A percentile compares a stretch with the other conserved stretches of the same genome.
phyloP scores from a whole-genome alignment of 2,888 invertebrate species.

The Himalopsyche japonica region DNA sequence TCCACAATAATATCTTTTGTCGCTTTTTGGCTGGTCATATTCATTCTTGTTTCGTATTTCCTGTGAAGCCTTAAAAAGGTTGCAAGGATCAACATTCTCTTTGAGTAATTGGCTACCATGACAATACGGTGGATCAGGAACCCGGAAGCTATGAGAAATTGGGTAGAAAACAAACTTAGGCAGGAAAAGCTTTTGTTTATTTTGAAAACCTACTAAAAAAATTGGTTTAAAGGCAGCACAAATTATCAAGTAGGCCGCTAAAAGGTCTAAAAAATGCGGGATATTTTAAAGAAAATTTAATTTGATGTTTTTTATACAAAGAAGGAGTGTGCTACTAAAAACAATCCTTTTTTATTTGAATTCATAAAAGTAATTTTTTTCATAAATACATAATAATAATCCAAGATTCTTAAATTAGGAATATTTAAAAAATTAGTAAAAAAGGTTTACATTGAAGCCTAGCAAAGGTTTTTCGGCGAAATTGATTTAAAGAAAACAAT shows the following conservation, averaged over 20 bases:
- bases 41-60: not conserved
- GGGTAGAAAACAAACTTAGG: not conserved
- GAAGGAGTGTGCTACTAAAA: too few species aligned
- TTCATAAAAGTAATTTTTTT: too few species aligned
- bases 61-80: not conserved
- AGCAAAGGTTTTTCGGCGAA: too few species aligned
- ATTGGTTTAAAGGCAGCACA: not conserved
- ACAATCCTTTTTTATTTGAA: too few species aligned
- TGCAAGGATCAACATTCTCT: not conserved
- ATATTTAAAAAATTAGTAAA: too few species aligned
- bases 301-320: not conserved
- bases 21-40: not conserved
- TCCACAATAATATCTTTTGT: not conserved
- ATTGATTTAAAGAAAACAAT: too few species aligned
- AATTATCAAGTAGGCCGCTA: not conserved
- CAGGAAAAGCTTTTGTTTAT: not conserved
- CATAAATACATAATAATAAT: too few species aligned
- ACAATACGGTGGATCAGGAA: not conserved
- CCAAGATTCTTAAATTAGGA: too few species aligned
- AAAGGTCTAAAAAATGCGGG: not conserved
- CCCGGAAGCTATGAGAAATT: slow-evolving; percentile 11
- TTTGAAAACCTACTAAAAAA: not conserved
- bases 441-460: too few species aligned
- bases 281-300: not conserved
- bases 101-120: slow-evolving; percentile 20